Conservation (phyloP, 2,888 invertebrate genomes). For the Polymixis flavicincta region DNA sequence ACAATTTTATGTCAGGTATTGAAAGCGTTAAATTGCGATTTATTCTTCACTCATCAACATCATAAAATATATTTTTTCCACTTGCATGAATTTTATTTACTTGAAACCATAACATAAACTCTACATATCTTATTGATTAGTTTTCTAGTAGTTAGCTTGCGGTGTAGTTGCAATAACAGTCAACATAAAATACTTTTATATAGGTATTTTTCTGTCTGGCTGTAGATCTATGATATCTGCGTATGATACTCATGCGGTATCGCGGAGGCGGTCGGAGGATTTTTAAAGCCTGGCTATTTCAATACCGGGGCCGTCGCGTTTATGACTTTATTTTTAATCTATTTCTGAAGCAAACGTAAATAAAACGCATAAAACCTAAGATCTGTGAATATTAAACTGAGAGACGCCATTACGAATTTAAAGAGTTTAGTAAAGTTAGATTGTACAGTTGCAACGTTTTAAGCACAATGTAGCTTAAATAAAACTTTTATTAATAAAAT, state of each 20-base stretch:
- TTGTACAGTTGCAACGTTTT: background rate
- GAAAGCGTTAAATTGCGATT: constrained; percentile 11
- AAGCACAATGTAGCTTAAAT: background rate
- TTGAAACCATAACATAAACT: constrained; percentile 34
- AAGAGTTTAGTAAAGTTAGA: background rate
- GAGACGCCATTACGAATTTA: constrained; percentile 5
- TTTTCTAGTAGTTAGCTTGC: constrained; percentile 45
- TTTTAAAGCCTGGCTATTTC: constrained; percentile 63
- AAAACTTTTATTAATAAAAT: background rate
- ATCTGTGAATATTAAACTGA: constrained; percentile 30
- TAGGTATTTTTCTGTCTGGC: constrained; percentile 39
- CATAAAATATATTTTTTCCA: constrained; percentile 30
- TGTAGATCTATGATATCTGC: constrained; percentile 36
- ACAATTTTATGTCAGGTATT: background rate
- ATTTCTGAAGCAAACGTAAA: constrained; percentile 54
- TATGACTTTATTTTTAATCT: constrained; percentile 65
- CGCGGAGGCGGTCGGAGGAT: constrained; percentile 42
- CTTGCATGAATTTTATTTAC: constrained; percentile 35
- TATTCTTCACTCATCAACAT: constrained; percentile 5
- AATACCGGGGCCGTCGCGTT: constrained; percentile 52
- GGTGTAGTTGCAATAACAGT: constrained; percentile 44
- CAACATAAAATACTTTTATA: constrained; percentile 46
- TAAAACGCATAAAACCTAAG: constrained; percentile 36
- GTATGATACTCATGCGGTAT: constrained; percentile 28
- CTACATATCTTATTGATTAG: constrained; percentile 51